Evolutionary conservation across 2,113 vertebrate genomes (phyloP).

Genomic region (Erythrocercus mccallii): DNA sequence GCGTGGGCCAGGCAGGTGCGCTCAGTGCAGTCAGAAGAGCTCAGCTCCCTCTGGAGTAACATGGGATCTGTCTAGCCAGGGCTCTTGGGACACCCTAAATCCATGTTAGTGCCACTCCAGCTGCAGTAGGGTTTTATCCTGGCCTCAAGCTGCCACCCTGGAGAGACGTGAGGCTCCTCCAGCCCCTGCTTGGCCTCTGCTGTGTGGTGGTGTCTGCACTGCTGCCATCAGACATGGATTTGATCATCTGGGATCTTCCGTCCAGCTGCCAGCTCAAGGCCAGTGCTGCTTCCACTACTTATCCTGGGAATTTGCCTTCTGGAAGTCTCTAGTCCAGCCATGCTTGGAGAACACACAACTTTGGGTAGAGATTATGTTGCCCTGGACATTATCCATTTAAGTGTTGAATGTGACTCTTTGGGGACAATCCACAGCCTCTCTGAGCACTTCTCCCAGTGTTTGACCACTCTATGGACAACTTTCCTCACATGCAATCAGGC

Average conservation of each 20-base stretch:
- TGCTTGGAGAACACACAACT: neutral
- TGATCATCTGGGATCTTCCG: neutral
- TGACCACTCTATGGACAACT: neutral
- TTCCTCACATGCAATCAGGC: neutral
- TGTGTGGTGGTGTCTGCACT: neutral
- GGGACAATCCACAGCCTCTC: neutral
- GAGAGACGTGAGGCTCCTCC: neutral
- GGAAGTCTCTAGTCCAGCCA: neutral
- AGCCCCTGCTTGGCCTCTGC: neutral
- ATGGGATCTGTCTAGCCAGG: rapidly evolving
- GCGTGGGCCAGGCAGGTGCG: rapidly evolving
- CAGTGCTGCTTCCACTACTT: neutral
- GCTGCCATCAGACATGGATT: neutral
- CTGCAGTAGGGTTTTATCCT: neutral
- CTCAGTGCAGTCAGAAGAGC: neutral
- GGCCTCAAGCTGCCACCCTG: neutral
- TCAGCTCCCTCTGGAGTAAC: neutral
- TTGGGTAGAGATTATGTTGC: rapidly evolving
- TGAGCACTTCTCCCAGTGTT: neutral
- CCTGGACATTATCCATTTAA: neutral
- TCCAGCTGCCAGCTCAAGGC: neutral
- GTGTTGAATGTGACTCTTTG: rapidly evolving
- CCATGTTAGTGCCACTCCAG: neutral
- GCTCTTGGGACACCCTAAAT: neutral
- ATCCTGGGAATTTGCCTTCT: neutral